Evolutionary conservation across 1,140 invertebrate genomes (phyloP).

Genomic region (Diabrotica undecimpunctata): DNA sequence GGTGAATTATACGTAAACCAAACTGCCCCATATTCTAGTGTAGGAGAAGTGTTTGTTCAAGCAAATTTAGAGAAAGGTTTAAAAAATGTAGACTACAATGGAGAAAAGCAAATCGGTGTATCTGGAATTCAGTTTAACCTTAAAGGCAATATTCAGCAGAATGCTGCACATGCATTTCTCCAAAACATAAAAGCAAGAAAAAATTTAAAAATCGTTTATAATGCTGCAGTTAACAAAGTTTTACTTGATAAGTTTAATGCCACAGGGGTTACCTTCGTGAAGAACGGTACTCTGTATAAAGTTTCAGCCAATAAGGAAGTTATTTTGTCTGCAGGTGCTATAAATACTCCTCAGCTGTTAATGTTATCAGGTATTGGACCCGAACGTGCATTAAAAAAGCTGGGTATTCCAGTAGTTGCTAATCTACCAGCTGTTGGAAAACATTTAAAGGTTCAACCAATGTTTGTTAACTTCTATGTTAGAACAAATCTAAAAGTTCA

Average conservation of each 20-base stretch:
- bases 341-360: constrained; percentile 72
- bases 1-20: constrained; percentile 15
- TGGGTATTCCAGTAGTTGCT: constrained; percentile 61
- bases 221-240: constrained; percentile 61
- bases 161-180: constrained; percentile 15
- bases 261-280: constrained; percentile 66
- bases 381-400: constrained; percentile 59
- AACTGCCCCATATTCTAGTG: neutral
- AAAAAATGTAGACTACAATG: constrained; percentile 43
- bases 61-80: constrained; percentile 50
- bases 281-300: constrained; percentile 47
- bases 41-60: constrained; percentile 50
- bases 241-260: constrained; percentile 62
- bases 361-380: constrained; percentile 85
- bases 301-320: constrained; percentile 63
- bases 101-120: constrained; percentile 33
- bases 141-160: constrained; percentile 35
- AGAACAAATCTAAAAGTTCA: constrained; percentile 21
- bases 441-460: constrained; percentile 75
- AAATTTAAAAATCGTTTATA: constrained; percentile 45
- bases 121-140: constrained; percentile 13
- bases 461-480: constrained; percentile 50
- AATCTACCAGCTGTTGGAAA: constrained; percentile 65
- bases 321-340: constrained; percentile 70
- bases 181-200: neutral